Percentiles rank a stretch among this genome's conserved stretches.
phyloP scores from a whole-genome alignment of 2,113 vertebrate genomes.

The Tragelaphus buxtoni region DNA sequence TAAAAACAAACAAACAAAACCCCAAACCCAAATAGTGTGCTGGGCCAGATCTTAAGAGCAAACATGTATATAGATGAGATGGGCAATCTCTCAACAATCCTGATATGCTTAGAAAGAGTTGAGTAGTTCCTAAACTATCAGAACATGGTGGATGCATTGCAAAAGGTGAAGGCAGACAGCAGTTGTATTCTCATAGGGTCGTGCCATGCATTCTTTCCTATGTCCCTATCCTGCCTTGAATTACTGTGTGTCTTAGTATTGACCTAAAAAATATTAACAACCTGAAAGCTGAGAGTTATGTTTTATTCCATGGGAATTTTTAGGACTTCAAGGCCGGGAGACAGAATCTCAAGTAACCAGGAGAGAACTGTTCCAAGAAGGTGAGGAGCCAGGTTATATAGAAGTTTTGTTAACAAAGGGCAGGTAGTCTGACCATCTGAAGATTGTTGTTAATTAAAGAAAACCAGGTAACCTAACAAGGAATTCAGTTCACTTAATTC shows the following conservation, averaged over 20 bases:
- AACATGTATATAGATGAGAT: neutral
- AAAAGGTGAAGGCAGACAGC: constrained; percentile 28
- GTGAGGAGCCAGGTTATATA: neutral
- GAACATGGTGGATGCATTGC: neutral
- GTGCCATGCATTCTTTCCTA: neutral
- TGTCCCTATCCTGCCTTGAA: neutral
- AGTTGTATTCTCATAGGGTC: neutral
- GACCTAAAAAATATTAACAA: neutral
- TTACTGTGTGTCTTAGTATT: neutral
- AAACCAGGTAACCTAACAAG: neutral
- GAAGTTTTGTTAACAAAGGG: neutral
- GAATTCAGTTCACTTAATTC: neutral
- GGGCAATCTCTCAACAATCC: neutral
- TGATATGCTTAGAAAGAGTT: neutral
- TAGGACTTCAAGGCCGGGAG: neutral
- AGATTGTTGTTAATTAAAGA: neutral
- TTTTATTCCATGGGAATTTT: neutral
- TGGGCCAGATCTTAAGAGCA: neutral
- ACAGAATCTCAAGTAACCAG: neutral
- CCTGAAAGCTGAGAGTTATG: neutral
- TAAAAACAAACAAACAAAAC: neutral
- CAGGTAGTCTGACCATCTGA: neutral
- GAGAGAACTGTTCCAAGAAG: neutral
- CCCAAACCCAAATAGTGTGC: neutral
- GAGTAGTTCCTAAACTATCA: neutral